These are phyloP conservation scores for Cephus pulcher DNA, from an alignment of 2,888 invertebrate genomes.

Conservation along the genomic window DNA sequence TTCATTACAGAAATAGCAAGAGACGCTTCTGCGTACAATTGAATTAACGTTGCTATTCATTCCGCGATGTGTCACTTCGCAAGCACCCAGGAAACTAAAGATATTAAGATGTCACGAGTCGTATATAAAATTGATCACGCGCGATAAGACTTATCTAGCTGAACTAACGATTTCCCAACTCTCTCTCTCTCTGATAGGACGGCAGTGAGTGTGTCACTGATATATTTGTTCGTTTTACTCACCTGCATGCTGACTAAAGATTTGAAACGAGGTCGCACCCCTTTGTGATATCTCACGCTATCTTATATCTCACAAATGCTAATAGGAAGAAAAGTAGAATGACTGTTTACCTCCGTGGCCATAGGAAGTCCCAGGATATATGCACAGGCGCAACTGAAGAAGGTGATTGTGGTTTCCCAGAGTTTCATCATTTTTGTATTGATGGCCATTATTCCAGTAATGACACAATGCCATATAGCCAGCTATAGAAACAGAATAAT, in stretches of 20 bases:
- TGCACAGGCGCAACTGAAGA: slow-evolving; percentile 85
- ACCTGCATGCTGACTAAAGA: neutral
- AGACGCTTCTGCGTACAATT: slow-evolving; percentile 35
- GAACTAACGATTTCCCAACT: slow-evolving; percentile 20
- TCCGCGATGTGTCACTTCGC: neutral
- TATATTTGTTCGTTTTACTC: neutral
- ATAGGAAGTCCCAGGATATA: slow-evolving; percentile 86
- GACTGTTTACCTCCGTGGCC: slow-evolving; percentile 80
- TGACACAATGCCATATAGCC: slow-evolving; percentile 92
- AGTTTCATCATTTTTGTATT: slow-evolving; percentile 77
- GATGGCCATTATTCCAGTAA: slow-evolving; percentile 85
- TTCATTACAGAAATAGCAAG: slow-evolving; percentile 60
- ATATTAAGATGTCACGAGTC: slow-evolving; percentile 8
- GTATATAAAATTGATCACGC: slow-evolving; percentile 15
- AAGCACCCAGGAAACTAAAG: slow-evolving; percentile 22
- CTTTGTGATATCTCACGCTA: neutral
- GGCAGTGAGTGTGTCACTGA: slow-evolving; percentile 1
- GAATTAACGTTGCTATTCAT: slow-evolving; percentile 41
- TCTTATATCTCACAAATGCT: neutral
- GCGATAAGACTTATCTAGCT: slow-evolving; percentile 37
- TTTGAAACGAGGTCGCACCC: neutral
- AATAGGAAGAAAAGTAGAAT: neutral
- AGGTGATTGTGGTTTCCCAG: slow-evolving; percentile 87
- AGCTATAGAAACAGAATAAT: slow-evolving; percentile 66
- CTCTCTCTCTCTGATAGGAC: slow-evolving; percentile 26